phyloP scores from a whole-genome alignment of 2,888 invertebrate genomes.

The Ectobius pallidus region DNA sequence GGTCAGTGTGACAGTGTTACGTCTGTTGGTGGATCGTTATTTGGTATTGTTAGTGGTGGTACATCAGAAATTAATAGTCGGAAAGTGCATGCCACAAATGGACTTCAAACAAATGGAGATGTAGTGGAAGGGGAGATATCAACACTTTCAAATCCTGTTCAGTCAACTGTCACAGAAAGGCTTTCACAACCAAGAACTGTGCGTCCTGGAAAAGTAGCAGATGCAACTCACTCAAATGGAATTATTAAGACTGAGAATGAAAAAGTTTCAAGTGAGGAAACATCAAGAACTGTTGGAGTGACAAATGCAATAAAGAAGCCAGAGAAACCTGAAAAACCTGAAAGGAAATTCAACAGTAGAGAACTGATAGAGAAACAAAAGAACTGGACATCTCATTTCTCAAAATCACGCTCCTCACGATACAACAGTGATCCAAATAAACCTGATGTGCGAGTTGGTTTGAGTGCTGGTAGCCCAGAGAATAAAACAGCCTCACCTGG shows the following conservation, averaged over 20 bases:
- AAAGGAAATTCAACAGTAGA: conserved; percentile 80
- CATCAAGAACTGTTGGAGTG: neutral
- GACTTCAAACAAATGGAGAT: conserved; percentile 34
- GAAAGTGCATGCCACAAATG: conserved; percentile 29
- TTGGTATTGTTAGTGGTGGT: conserved; percentile 30
- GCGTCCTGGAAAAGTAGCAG: neutral
- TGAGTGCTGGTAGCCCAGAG: conserved; percentile 40
- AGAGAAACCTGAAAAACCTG: conserved; percentile 82
- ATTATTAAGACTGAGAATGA: conserved; percentile 23
- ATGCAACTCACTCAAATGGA: conserved; percentile 23
- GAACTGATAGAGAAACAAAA: conserved; percentile 89
- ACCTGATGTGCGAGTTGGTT: conserved; percentile 57
- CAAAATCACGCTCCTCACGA: conserved; percentile 71
- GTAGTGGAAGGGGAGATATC: conserved; percentile 27
- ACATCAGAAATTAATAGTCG: conserved; percentile 17
- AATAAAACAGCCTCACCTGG: neutral
- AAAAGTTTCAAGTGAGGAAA: conserved; percentile 6
- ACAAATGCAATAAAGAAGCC: conserved; percentile 49
- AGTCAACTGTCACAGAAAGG: neutral
- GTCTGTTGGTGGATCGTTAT: conserved; percentile 13
- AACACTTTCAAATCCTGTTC: neutral
- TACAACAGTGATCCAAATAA: conserved; percentile 70
- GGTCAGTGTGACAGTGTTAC: conserved; percentile 8
- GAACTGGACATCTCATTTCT: conserved; percentile 92
- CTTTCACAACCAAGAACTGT: neutral